Evolutionary conservation across 2,113 vertebrate species (phyloP), one percentile per base, ranked within the genome.

Genomic region (Micronycteris hirsuta): DNA sequence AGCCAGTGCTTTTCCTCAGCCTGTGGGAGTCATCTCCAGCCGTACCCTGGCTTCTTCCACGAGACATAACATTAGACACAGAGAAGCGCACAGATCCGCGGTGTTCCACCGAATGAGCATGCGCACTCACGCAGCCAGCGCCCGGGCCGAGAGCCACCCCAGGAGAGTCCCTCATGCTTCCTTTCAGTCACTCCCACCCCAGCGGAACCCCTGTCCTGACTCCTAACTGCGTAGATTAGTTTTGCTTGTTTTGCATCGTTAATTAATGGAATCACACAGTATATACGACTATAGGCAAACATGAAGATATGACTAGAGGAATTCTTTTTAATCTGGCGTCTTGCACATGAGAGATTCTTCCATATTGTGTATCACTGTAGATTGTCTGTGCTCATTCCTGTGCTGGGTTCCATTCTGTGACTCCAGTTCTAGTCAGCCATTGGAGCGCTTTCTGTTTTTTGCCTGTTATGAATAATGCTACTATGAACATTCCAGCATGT

Each of bases 271-370:
- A 43, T 80, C n/a, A 10, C 28, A 19, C 3, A 22, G 33, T 43
- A 20, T 11, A 5, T 8, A 43, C 1, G 0, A n/a, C 14, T 22
- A 0, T 28, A 49, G 15, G 54, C 15, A 12, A 47, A 16, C 2
- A 14, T 33, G 26, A 26, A 77, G 68, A n/a, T 14, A 31, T 6
- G 41, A n/a, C 31, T 20, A 22, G 4, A 71, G 47, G 33, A 91
- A 73, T 33, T 73, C 73, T 83, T 38, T 28, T 12, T 12, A 63
- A 17, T 82, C 77, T 74, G 36, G 65, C 17, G 67, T 68, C 84
- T 84, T 73, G 22, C 10, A 56, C 65, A n/a, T 45, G 36, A 49
- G 52, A 86, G 67, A 61, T 56, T 63, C 45, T 49, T 24, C 20
- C 49, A 73, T 28, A 45, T 10, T 76, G 20, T 45, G 26, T 22